Conservation (phyloP, 2,797 vertebrate species). For the Malacoraja senta region DNA sequence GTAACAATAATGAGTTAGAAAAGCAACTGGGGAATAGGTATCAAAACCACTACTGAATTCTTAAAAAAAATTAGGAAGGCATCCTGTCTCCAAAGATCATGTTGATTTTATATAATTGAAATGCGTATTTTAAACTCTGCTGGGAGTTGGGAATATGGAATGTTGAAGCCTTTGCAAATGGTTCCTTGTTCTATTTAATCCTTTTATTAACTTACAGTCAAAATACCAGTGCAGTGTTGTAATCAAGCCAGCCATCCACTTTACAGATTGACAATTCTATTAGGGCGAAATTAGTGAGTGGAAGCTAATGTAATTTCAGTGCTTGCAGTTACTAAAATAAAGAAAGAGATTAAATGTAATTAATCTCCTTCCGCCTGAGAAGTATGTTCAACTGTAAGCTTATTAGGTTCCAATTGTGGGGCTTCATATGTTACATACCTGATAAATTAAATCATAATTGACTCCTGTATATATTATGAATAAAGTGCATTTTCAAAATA, state of each 20-base stretch:
- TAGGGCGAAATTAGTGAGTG: not conserved
- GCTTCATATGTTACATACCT: too few relatives aligned
- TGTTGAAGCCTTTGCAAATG: not conserved
- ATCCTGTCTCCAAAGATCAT: conserved; percentile 31
- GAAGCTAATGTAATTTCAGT: not conserved
- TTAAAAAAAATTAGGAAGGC: conserved; percentile 34
- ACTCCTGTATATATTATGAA: too few relatives aligned
- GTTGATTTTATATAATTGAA: conserved; percentile 32
- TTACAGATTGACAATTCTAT: not conserved
- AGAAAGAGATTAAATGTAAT: not conserved
- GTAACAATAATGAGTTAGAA: conserved; percentile 29
- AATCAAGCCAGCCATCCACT: not conserved
- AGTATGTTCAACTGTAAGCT: not conserved
- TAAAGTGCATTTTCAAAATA: too few relatives aligned
- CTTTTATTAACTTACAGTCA: not conserved
- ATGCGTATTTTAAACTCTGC: conserved; percentile 15
- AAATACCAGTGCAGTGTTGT: not conserved
- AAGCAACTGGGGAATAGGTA: conserved; percentile 24
- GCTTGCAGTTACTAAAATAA: not conserved
- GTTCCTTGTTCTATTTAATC: not conserved
- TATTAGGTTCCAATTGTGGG: too few relatives aligned
- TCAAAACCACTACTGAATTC: conserved; percentile 36
- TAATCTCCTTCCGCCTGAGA: not conserved
- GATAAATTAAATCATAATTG: too few relatives aligned
- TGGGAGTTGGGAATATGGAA: not conserved